phyloP scores from a whole-genome alignment of 1,140 invertebrate genomes.

The Gryllus bimaculatus region DNA sequence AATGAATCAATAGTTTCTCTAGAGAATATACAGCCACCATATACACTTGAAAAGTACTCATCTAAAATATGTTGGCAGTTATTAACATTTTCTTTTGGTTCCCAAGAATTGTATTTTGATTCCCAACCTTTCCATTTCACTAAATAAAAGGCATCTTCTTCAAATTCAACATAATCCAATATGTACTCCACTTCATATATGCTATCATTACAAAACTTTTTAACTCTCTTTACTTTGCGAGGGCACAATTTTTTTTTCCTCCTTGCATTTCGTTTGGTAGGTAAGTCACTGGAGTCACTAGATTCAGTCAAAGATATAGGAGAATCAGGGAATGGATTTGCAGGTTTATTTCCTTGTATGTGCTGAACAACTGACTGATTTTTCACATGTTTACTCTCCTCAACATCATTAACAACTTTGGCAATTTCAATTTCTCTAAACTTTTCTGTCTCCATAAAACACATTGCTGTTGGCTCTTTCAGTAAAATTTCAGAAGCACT shows the following conservation, averaged over 20 bases:
- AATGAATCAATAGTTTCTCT: slow-evolving; percentile 32
- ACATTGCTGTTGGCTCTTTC: too few species aligned
- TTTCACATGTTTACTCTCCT: too few species aligned
- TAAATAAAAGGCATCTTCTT: slow-evolving; percentile 49
- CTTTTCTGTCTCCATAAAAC: too few species aligned
- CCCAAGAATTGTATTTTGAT: slow-evolving; percentile 70
- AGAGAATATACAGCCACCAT: slow-evolving; percentile 29
- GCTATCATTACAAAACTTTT: slow-evolving; percentile 20
- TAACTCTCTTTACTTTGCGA: not conserved
- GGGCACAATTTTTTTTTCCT: not conserved
- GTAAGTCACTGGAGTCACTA: not conserved
- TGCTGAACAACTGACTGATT: too few species aligned
- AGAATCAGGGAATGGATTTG: not conserved
- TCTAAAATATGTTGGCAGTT: slow-evolving; percentile 49
- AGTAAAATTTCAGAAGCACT: too few species aligned
- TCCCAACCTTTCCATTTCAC: slow-evolving; percentile 83
- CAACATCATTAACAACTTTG: too few species aligned
- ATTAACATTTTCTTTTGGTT: slow-evolving; percentile 63
- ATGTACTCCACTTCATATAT: slow-evolving; percentile 65
- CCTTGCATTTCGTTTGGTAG: not conserved
- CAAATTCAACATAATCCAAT: slow-evolving; percentile 42
- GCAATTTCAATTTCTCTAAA: too few species aligned
- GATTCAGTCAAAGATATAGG: not conserved
- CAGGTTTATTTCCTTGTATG: not conserved
- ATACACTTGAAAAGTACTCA: slow-evolving; percentile 27